phyloP scores from a whole-genome alignment of 2,797 vertebrate species.

The Argya squamiceps region DNA sequence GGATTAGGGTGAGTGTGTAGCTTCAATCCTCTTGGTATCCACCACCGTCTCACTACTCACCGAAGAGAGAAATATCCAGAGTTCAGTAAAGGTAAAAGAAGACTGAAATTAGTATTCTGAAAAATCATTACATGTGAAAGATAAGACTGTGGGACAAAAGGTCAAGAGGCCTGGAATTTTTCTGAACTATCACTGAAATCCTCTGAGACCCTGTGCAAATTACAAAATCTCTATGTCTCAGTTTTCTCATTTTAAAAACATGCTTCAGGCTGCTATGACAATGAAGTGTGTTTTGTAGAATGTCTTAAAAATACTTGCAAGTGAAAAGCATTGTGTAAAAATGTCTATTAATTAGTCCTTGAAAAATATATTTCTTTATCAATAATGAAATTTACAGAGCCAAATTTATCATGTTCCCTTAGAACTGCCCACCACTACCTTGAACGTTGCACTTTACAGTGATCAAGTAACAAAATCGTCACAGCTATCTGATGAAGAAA shows the following conservation, averaged over 20 bases:
- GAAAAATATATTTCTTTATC: neutral
- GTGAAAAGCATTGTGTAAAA: neutral
- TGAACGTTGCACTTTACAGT: neutral
- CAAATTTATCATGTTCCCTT: neutral
- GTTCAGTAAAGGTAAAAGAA: neutral
- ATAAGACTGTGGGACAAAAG: neutral
- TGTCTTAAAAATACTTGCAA: neutral
- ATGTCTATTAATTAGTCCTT: neutral
- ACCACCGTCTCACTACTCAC: neutral
- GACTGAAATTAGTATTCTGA: neutral
- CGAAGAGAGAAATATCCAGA: neutral
- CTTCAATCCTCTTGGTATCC: neutral
- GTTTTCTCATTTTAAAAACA: neutral
- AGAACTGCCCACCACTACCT: neutral
- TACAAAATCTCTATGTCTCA: neutral
- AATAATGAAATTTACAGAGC: neutral
- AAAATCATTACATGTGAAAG: slow-evolving; percentile 1
- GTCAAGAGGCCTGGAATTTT: neutral
- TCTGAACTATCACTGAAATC: neutral
- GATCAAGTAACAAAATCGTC: neutral
- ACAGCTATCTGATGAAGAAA: neutral
- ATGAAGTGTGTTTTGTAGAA: neutral
- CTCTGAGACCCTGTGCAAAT: neutral
- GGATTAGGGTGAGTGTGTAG: neutral
- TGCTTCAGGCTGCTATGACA: neutral